Percentiles rank a stretch among this genome's conserved stretches.
These are phyloP conservation scores for Cossypha niveicapilla DNA, from an alignment of 2,797 vertebrate species.

Conservation along the genomic window DNA sequence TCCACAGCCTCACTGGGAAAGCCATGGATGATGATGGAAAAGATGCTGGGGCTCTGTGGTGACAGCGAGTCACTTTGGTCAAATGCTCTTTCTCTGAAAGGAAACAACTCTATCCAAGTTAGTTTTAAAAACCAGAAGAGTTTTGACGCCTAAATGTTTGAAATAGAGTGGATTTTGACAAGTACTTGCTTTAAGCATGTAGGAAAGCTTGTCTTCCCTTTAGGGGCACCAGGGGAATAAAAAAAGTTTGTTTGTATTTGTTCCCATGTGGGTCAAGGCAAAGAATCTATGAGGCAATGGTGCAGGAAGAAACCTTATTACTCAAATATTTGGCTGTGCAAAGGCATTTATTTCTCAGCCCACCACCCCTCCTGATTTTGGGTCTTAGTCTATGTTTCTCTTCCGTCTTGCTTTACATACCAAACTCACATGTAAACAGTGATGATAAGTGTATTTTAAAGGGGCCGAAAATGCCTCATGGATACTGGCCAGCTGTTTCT, in stretches of 20 bases:
- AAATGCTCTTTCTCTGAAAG: neutral
- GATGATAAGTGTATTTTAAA: neutral
- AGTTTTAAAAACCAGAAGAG: neutral
- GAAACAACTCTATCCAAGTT: neutral
- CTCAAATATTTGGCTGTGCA: neutral
- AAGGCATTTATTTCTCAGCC: neutral
- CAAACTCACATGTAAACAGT: neutral
- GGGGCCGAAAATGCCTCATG: neutral
- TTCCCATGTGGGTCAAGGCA: neutral
- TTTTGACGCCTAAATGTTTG: neutral
- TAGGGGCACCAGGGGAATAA: fast-evolving
- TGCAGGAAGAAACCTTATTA: neutral
- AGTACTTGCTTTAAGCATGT: neutral
- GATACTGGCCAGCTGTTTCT: neutral
- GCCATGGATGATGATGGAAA: neutral
- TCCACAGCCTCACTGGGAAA: fast-evolving
- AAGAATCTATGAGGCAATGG: neutral
- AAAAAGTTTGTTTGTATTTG: neutral
- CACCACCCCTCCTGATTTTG: neutral
- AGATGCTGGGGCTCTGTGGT: fast-evolving
- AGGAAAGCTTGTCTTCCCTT: neutral
- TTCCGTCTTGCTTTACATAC: neutral
- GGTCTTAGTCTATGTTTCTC: neutral
- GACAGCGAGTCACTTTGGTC: neutral
- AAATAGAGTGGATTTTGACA: neutral